Conservation (phyloP, 2,888 invertebrate genomes). For the Pinctada fucata region DNA sequence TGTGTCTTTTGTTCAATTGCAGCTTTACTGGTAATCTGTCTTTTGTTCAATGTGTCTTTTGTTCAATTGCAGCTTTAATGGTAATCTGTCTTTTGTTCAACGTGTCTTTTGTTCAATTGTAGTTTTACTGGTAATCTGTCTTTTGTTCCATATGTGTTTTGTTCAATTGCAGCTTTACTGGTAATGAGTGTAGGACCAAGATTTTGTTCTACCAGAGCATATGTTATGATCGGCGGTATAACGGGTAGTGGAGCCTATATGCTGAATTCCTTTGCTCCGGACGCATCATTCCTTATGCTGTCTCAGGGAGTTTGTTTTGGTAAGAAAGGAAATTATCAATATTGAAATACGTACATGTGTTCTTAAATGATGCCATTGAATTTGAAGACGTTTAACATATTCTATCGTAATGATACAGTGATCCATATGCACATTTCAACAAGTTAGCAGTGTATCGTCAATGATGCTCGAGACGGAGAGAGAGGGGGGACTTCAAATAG, state of each 20-base stretch:
- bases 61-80: too few relatives aligned
- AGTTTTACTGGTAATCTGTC: too few relatives aligned
- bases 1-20: too few relatives aligned
- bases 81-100: not conserved
- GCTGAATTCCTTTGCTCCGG: constrained; percentile 29
- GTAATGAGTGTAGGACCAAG: constrained; percentile 21
- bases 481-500: too few relatives aligned
- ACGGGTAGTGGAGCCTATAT: constrained; percentile 8
- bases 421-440: not conserved
- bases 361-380: too few relatives aligned
- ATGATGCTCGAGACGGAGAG: not conserved
- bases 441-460: not conserved
- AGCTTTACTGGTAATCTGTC: not conserved
- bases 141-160: not conserved
- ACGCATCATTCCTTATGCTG: constrained; percentile 19
- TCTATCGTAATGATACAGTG: not conserved
- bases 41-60: not conserved
- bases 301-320: constrained; percentile 30
- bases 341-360: not conserved
- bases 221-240: constrained; percentile 25
- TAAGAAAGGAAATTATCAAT: not conserved
- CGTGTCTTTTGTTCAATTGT: too few relatives aligned
- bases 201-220: constrained; percentile 7
- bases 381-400: too few relatives aligned
- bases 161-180: constrained; percentile 26